A percentile compares a stretch with the other conserved stretches of the same genome.
These are phyloP conservation scores for Pseudoips prasinana DNA, from an alignment of 2,888 invertebrate genomes.

Conservation along the genomic window DNA sequence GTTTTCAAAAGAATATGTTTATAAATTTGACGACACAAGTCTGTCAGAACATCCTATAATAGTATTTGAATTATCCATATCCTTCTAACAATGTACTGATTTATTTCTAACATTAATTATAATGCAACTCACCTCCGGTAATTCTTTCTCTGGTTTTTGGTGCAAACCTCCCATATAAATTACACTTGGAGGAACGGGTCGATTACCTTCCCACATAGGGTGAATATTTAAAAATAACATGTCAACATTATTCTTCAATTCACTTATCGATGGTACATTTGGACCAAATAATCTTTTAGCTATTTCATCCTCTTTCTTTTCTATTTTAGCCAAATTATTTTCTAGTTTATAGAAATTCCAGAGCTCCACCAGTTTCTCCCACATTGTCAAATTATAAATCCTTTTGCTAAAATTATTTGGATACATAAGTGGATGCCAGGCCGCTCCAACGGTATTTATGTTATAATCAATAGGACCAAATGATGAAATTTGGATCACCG, in stretches of 20 bases:
- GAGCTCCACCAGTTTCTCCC: slow-evolving; percentile 32
- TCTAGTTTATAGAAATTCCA: slow-evolving; percentile 14
- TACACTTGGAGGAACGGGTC: slow-evolving; percentile 39
- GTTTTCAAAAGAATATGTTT: too few species aligned
- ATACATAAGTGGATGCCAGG: slow-evolving; percentile 40
- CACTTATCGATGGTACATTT: slow-evolving; percentile 20
- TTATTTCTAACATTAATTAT: too few species aligned
- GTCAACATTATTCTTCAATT: slow-evolving; percentile 33
- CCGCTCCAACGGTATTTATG: slow-evolving; percentile 30
- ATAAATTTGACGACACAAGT: too few species aligned
- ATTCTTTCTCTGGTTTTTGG: slow-evolving; percentile 2
- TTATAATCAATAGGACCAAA: slow-evolving; percentile 25
- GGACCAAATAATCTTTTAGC: slow-evolving; percentile 22
- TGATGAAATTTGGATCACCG: slow-evolving; percentile 47
- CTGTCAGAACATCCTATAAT: too few species aligned
- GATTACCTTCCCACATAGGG: slow-evolving; percentile 39
- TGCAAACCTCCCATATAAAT: slow-evolving; percentile 39
- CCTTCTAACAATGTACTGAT: too few species aligned
- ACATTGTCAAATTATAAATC: slow-evolving; percentile 28
- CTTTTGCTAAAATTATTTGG: slow-evolving; percentile 19
- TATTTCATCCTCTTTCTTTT: slow-evolving; percentile 8
- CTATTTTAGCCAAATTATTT: neutral
- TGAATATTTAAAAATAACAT: slow-evolving; percentile 36
- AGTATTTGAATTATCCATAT: too few species aligned
- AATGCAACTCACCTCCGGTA: neutral